Percentiles rank a stretch among this genome's conserved stretches.
Conservation (phyloP, 92 coral and sea anemone genomes). For the Scolanthus callimorphus region DNA sequence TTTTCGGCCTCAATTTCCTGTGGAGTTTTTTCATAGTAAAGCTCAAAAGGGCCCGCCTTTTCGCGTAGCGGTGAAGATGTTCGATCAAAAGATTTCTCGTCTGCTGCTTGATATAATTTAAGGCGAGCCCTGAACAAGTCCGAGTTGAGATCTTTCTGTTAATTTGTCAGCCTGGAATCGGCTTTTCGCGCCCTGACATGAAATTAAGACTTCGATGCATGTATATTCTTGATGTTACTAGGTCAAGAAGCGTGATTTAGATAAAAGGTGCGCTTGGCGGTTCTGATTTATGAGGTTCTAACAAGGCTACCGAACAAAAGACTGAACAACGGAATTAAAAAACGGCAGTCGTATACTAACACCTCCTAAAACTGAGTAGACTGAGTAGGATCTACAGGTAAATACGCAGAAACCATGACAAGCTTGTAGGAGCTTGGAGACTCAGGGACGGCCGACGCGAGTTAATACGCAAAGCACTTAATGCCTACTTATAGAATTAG, state of each 20-base stretch:
- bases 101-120: too few relatives aligned
- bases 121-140: not conserved
- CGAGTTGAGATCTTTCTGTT: not conserved
- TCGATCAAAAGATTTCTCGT: too few relatives aligned
- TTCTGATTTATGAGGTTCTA: not conserved
- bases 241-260: not conserved
- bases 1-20: conserved; percentile 32
- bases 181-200: not conserved
- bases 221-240: not conserved
- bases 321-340: not conserved
- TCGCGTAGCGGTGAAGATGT: too few relatives aligned
- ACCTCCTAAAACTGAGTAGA: not conserved
- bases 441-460: not conserved
- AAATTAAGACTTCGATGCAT: too few relatives aligned
- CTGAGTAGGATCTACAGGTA: not conserved
- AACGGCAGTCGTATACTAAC: not conserved
- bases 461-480: not conserved
- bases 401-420: not conserved
- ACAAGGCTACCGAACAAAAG: not conserved
- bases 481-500: not conserved
- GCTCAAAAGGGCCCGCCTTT: conserved; percentile 24
- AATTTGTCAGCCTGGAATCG: not conserved
- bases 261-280: not conserved
- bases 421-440: not conserved
- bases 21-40: conserved; percentile 26